Evolutionary conservation across 2,888 invertebrate species (phyloP).

Genomic region (Schizotus pectinicornis): DNA sequence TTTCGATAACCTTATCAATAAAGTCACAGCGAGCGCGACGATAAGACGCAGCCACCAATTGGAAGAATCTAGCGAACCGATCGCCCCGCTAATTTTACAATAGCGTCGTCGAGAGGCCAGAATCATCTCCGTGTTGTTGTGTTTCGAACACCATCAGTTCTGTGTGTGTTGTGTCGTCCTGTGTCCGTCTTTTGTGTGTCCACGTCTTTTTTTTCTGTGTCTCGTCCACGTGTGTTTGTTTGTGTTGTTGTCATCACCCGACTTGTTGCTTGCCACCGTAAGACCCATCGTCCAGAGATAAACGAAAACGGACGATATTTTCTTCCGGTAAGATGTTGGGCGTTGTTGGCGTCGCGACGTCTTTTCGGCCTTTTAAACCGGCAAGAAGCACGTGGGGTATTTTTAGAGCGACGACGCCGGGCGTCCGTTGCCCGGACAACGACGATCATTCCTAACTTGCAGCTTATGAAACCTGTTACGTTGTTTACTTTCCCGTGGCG

Average conservation of each 20-base stretch:
- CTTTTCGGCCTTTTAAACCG: too few species aligned
- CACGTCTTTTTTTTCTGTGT: constrained; percentile 17
- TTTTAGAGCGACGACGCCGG: constrained; percentile 15
- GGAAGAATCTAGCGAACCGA: constrained; percentile 17
- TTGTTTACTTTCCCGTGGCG: constrained; percentile 30
- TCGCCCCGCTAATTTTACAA: constrained; percentile 16
- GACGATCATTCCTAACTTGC: constrained; percentile 11
- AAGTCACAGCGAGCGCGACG: constrained; percentile 9
- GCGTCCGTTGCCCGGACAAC: constrained; percentile 15
- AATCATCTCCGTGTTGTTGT: constrained; percentile 3
- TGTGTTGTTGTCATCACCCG: too few species aligned
- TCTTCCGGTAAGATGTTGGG: too few species aligned
- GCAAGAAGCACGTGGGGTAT: constrained; percentile 12
- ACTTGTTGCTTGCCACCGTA: constrained; percentile 15
- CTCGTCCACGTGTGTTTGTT: too few species aligned
- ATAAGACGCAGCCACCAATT: constrained; percentile 8
- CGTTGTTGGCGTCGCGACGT: too few species aligned
- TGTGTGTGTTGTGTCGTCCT: constrained; percentile 10
- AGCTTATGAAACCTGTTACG: constrained; percentile 31
- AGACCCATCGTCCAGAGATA: too few species aligned
- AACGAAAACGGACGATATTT: too few species aligned
- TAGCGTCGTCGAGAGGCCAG: not conserved
- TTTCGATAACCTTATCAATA: constrained; percentile 26
- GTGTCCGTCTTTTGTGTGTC: constrained; percentile 16
- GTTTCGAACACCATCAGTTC: not conserved